Evolutionary conservation across 1,140 invertebrate species (phyloP).

Genomic region (Cylas formicarius): DNA sequence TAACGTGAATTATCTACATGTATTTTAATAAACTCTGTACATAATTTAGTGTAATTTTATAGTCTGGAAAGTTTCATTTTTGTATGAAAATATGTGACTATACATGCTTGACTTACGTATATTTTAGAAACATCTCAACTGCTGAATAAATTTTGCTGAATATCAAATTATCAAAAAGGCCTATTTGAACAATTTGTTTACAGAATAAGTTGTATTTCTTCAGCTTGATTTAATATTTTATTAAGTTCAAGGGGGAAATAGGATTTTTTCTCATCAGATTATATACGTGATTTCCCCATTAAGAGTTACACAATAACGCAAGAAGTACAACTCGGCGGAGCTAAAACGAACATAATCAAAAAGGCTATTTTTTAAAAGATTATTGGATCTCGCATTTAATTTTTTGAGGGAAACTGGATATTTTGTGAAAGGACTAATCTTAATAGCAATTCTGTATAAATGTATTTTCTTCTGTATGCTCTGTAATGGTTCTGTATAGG

Average conservation of each 20-base stretch:
- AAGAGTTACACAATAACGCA: not conserved
- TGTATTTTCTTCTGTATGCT: constrained; percentile 18
- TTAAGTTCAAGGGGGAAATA: too few relatives aligned
- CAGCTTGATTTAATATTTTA: too few relatives aligned
- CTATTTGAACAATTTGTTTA: too few relatives aligned
- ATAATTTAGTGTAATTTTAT: constrained; percentile 9
- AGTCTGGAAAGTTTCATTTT: not conserved
- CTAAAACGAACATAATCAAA: constrained; percentile 4
- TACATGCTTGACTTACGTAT: not conserved
- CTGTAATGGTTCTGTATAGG: constrained; percentile 23
- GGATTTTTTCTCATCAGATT: too few relatives aligned
- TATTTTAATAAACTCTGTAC: constrained; percentile 12
- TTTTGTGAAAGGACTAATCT: constrained; percentile 14
- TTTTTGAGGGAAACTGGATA: constrained; percentile 8
- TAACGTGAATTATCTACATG: constrained; percentile 5
- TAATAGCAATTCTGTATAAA: constrained; percentile 13
- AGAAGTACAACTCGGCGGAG: not conserved
- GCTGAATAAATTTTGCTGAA: not conserved
- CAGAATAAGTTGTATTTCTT: too few relatives aligned
- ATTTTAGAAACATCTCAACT: not conserved
- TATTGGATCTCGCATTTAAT: constrained; percentile 6
- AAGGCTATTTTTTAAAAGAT: constrained; percentile 22
- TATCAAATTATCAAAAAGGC: too few relatives aligned
- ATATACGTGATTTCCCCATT: not conserved
- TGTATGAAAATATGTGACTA: constrained; percentile 1